These are phyloP conservation scores for Helicoverpa armigera DNA, from an alignment of 1,140 invertebrate genomes.

Conservation along the genomic window DNA sequence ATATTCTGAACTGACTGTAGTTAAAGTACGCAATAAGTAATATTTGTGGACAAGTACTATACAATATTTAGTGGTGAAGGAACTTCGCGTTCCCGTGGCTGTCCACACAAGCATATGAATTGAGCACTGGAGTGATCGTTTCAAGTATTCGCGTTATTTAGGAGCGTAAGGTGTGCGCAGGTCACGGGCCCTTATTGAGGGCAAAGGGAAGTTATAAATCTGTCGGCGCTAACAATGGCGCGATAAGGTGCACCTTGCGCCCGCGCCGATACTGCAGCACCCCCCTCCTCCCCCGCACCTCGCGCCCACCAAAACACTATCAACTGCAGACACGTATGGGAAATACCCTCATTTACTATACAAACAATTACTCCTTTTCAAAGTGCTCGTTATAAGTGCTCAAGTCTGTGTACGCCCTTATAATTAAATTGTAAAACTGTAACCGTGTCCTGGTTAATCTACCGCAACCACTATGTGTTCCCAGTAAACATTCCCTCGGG, in stretches of 20 bases:
- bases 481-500: constrained; percentile 9
- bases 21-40: too few species aligned
- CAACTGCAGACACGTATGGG: constrained; percentile 31
- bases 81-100: background rate
- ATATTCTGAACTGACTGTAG: too few species aligned
- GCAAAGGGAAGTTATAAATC: constrained; percentile 86
- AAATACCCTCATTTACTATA: constrained; percentile 43
- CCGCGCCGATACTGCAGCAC: constrained; percentile 66
- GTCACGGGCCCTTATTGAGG: constrained; percentile 85
- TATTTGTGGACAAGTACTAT: too few species aligned
- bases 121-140: background rate
- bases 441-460: background rate
- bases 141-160: constrained; percentile 57
- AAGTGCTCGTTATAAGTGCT: background rate
- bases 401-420: background rate
- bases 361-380: constrained; percentile 7
- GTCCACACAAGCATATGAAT: background rate
- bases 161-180: constrained; percentile 70
- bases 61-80: background rate
- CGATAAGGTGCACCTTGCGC: constrained; percentile 83
- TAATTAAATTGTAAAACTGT: background rate
- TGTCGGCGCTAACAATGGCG: constrained; percentile 83
- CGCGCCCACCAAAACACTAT: constrained; percentile 54
- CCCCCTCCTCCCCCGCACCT: background rate
- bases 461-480: constrained; percentile 1